Conservation (phyloP, 2,113 vertebrate genomes). For the Naja naja region DNA sequence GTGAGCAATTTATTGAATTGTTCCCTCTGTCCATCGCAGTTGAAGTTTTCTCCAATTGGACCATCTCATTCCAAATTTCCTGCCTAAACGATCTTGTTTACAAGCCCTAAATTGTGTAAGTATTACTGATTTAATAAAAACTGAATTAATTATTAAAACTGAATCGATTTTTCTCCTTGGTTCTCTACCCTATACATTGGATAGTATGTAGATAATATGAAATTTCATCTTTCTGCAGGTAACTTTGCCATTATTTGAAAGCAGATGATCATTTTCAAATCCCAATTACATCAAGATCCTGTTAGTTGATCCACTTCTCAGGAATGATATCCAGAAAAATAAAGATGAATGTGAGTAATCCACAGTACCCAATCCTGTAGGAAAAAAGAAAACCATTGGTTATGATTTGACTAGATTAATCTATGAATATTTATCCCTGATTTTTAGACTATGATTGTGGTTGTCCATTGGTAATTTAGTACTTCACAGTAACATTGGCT, state of each 20-base stretch:
- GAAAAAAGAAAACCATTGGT: neutral
- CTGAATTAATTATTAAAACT: neutral
- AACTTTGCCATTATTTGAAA: neutral
- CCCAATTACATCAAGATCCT: neutral
- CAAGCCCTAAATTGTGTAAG: neutral
- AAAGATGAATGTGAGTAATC: neutral
- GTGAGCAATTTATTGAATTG: neutral
- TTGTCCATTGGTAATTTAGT: constrained; percentile 4
- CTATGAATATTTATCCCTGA: neutral
- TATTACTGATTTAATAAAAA: neutral
- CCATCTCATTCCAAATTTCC: neutral
- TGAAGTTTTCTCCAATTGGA: neutral
- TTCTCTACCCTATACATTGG: neutral
- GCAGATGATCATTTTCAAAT: neutral
- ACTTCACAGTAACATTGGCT: neutral
- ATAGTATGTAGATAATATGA: neutral
- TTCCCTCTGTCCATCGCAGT: neutral
- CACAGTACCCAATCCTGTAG: neutral
- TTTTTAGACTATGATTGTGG: neutral
- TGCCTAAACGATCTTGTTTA: neutral
- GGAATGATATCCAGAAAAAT: neutral
- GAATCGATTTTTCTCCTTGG: neutral
- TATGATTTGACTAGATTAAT: neutral
- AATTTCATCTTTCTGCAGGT: neutral
- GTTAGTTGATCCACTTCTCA: neutral